These are phyloP conservation scores for Peromyscus maniculatus DNA, from an alignment of 2,113 vertebrate genomes.

Conservation along the genomic window DNA sequence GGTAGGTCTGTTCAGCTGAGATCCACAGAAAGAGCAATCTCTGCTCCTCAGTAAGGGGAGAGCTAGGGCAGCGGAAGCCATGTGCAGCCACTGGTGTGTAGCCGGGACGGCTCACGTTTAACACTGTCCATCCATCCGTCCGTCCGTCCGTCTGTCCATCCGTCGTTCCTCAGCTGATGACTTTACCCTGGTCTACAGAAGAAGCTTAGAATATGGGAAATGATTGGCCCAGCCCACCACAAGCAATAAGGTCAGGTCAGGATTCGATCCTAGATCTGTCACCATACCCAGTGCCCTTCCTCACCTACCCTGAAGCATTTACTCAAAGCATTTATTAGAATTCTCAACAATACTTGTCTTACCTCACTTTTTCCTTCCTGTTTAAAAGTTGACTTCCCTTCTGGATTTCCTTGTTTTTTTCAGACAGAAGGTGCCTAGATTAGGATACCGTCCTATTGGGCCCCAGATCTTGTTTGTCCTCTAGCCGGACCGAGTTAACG, in stretches of 20 bases:
- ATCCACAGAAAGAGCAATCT: background rate
- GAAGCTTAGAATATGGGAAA: background rate
- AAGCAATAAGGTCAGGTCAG: background rate
- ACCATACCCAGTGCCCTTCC: background rate
- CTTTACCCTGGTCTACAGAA: background rate
- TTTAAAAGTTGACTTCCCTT: constrained; percentile 25
- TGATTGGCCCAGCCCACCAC: background rate
- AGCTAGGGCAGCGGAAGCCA: background rate
- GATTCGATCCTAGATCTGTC: constrained; percentile 32
- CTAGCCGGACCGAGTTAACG: constrained; percentile 23
- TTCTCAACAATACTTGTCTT: background rate
- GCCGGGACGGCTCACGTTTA: background rate
- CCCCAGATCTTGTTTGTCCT: constrained; percentile 44
- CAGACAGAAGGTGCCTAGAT: background rate
- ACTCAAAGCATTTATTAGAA: background rate
- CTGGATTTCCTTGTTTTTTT: constrained; percentile 52
- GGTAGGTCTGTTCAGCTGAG: background rate
- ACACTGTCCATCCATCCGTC: background rate
- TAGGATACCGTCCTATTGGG: constrained; percentile 20
- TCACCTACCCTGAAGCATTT: background rate
- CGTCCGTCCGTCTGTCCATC: background rate
- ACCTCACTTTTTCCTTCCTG: background rate
- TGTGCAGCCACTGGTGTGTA: background rate
- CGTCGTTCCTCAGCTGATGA: background rate
- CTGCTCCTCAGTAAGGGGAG: background rate